Base-by-base conservation (phyloP, 2,113 vertebrate species). In the Myocastor coypus region DNA sequence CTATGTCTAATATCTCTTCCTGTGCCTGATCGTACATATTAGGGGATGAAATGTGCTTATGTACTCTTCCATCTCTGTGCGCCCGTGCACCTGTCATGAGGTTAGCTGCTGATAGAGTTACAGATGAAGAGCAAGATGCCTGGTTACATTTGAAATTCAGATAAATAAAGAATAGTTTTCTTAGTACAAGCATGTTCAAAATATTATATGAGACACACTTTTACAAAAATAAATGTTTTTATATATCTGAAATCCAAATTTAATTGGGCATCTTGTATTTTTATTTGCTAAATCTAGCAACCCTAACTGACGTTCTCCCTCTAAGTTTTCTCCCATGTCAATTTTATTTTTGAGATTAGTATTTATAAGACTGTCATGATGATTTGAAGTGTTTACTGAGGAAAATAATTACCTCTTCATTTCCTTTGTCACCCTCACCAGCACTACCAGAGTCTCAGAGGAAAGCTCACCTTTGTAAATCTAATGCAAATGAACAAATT, bases 221-320 rank as follows among this genome's bases (percentile, higher is more conserved):
- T 57, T 37, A 83, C 40, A 66, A 73, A 75, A 92, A 92, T 89
- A 87, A 77, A 22, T 66, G 8, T 10, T 85, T 94, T 92, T 59
- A 87, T 61, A 75, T 68, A 90, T 80, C 57, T 55, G 9, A 92
- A 92, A 94, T 82, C 50, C 22, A 71, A 92, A 92, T 78, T 92
- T 64, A 82, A 69, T 14, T 87, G 52, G 64, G 28, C 30, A 26
- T 24, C 66, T 77, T 69, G 20, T 37, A 75, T 83, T 71, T 84
- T 84, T 61, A 9, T 91, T 91, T 69, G 46, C 88, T 83, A 87
- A 89, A 78, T 55, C 32, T 28, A 34, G 68, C 42, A 85, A 69
- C n/a, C 7, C 37, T 59, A 83, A 63, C 32, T 46, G 81, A 71
- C 5, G 4, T 34, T 26, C 75, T 37, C 57, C 26, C 64, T 50